phyloP scores from a whole-genome alignment of 2,888 invertebrate genomes.

The Ischnura elegans region DNA sequence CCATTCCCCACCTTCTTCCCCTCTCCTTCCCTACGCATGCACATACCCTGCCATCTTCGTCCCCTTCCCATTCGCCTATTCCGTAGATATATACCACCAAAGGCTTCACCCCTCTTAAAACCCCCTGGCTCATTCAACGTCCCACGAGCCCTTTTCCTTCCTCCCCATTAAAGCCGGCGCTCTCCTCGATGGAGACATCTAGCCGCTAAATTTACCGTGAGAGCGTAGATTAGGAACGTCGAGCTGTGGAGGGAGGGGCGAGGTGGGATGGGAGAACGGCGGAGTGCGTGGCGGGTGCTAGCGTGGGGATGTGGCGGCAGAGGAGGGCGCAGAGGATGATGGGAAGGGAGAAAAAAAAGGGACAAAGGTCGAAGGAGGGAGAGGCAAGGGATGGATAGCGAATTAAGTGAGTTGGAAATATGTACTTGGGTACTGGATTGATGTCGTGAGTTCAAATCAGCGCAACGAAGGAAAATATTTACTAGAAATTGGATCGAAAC shows the following conservation, averaged over 20 bases:
- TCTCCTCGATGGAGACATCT: slow-evolving; percentile 64
- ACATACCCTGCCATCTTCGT: not conserved
- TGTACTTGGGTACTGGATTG: too few relatives aligned
- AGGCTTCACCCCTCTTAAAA: not conserved
- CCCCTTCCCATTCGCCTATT: not conserved
- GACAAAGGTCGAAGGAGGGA: not conserved
- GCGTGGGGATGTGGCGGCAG: not conserved
- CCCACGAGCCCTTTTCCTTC: slow-evolving; percentile 46
- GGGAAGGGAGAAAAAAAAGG: not conserved
- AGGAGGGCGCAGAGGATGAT: not conserved
- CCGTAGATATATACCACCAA: not conserved
- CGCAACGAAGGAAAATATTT: too few relatives aligned
- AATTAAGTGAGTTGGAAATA: not conserved
- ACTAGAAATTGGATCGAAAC: too few relatives aligned
- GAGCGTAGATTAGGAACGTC: slow-evolving; percentile 61
- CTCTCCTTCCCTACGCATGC: not conserved
- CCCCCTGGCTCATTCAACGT: not conserved
- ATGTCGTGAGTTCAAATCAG: too few relatives aligned
- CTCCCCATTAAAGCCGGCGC: slow-evolving; percentile 61
- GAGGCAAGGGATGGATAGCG: not conserved
- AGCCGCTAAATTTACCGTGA: slow-evolving; percentile 68
- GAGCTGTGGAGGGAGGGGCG: not conserved
- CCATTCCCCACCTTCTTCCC: not conserved
- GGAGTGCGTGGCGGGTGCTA: too few relatives aligned
- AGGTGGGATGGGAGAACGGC: not conserved